phyloP scores from a whole-genome alignment of 2,888 invertebrate species.

The Euphydryas editha region DNA sequence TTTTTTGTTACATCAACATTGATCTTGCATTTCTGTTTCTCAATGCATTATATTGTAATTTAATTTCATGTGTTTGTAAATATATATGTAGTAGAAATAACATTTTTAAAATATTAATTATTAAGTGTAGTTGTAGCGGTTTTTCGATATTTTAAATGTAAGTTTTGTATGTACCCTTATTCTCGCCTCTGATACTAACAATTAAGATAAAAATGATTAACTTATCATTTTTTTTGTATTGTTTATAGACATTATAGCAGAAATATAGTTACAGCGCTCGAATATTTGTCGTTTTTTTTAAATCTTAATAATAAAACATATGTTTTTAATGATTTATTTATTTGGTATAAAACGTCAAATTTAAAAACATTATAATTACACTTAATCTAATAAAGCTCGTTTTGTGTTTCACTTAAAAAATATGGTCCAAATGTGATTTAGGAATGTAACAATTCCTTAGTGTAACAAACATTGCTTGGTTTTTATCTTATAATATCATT shows the following conservation, averaged over 20 bases:
- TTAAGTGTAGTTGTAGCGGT: neutral
- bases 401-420: conserved; percentile 51
- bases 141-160: neutral
- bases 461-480: conserved; percentile 3
- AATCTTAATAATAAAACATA: conserved; percentile 40
- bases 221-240: conserved; percentile 19
- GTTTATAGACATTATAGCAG: conserved; percentile 18
- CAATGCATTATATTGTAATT: neutral
- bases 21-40: neutral
- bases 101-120: neutral
- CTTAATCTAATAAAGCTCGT: conserved; percentile 74
- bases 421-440: conserved; percentile 25
- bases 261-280: conserved; percentile 68
- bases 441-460: conserved; percentile 6
- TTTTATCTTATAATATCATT: conserved; percentile 8
- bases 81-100: neutral
- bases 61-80: neutral
- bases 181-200: neutral
- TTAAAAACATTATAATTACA: conserved; percentile 47
- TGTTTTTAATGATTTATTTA: conserved; percentile 57
- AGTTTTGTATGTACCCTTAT: neutral
- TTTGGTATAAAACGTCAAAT: conserved; percentile 79
- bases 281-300: conserved; percentile 32
- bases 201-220: neutral
- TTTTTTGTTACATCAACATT: neutral